Conservation (phyloP, 64 coral and sea anemone genomes). For the Dendrophyllia cribrosa region DNA sequence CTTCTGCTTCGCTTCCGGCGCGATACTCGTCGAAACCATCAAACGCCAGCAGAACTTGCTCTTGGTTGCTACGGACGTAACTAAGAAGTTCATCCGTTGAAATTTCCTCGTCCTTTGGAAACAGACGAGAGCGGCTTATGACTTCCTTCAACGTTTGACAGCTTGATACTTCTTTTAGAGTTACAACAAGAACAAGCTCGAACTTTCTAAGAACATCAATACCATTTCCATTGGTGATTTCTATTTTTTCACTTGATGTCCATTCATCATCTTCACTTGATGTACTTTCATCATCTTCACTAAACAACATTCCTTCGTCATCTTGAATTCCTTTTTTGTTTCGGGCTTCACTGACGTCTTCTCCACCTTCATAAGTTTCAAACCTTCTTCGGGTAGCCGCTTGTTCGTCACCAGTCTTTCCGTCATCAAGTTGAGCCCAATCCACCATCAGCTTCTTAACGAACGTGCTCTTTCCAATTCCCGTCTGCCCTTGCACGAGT, state of each 20-base stretch:
- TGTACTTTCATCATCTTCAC: too few relatives aligned
- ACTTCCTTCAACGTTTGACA: neutral
- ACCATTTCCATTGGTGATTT: too few relatives aligned
- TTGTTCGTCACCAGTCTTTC: neutral
- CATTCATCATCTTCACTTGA: too few relatives aligned
- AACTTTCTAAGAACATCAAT: neutral
- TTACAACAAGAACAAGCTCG: neutral
- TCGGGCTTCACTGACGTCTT: too few relatives aligned
- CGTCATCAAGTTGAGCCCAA: neutral
- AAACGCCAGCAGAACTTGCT: neutral
- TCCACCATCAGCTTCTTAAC: neutral
- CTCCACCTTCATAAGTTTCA: neutral
- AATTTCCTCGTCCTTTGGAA: neutral
- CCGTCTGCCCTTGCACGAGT: neutral
- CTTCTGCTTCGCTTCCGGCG: neutral
- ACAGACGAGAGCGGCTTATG: neutral
- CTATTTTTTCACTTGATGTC: too few relatives aligned
- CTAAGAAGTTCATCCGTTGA: neutral
- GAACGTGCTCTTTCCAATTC: neutral
- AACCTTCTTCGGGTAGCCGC: neutral
- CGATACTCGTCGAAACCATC: slow-evolving; percentile 10
- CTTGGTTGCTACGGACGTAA: neutral
- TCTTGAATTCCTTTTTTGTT: too few relatives aligned
- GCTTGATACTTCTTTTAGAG: neutral
- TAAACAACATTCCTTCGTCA: too few relatives aligned